Percentiles rank a stretch among this genome's conserved stretches.
These are phyloP conservation scores for Sebastes hubbsi DNA, from an alignment of 2,797 vertebrate genomes.

Conservation along the genomic window DNA sequence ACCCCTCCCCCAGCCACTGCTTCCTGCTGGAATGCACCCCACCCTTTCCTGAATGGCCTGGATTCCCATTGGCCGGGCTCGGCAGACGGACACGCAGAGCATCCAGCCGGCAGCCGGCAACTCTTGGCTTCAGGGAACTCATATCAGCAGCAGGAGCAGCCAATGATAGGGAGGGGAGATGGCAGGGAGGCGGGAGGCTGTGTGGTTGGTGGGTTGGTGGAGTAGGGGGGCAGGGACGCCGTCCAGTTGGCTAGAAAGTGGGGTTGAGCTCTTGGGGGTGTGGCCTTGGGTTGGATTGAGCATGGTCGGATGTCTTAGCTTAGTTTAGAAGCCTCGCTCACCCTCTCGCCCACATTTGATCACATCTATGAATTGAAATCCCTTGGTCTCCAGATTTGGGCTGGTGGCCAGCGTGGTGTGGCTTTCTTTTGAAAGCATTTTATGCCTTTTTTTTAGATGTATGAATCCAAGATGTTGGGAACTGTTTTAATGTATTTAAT, in stretches of 20 bases:
- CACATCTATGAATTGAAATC: slow-evolving; percentile 57
- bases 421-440: background rate
- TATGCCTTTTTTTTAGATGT: background rate
- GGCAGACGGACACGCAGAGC: slow-evolving; percentile 43
- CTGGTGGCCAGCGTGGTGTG: background rate
- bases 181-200: slow-evolving; percentile 66
- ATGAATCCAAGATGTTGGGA: background rate
- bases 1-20: slow-evolving; percentile 78
- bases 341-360: slow-evolving; percentile 51
- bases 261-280: slow-evolving; percentile 75
- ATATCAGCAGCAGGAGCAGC: slow-evolving; percentile 54
- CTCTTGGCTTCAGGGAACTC: slow-evolving; percentile 57
- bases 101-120: slow-evolving; percentile 52
- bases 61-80: slow-evolving; percentile 68
- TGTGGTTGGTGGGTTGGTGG: slow-evolving; percentile 64
- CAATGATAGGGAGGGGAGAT: slow-evolving; percentile 66
- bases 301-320: slow-evolving; percentile 70
- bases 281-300: slow-evolving; percentile 58
- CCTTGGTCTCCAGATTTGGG: slow-evolving; percentile 30
- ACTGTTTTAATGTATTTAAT: background rate
- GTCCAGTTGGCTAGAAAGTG: slow-evolving; percentile 70
- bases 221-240: slow-evolving; percentile 46
- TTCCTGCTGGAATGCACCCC: slow-evolving; percentile 82
- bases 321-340: slow-evolving; percentile 47
- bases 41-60: slow-evolving; percentile 81